Evolutionary conservation across 1,140 invertebrate species (phyloP), one percentile per base, ranked within the genome.

Genomic region (Eciton burchellii): DNA sequence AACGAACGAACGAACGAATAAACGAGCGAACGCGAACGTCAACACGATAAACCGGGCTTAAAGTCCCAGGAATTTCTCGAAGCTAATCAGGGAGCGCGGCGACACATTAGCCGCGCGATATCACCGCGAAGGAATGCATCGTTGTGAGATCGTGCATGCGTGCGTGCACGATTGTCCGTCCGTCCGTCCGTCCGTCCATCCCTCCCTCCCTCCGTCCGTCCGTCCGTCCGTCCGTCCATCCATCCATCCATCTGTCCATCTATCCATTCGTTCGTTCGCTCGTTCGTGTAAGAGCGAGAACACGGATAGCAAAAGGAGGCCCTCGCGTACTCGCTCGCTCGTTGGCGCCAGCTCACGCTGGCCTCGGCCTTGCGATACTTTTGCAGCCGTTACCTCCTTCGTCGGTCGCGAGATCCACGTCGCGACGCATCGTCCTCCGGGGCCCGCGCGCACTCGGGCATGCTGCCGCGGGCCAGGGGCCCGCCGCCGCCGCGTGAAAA

Each of bases 1-100:
- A n/a, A n/a, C n/a, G n/a, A n/a, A n/a, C n/a, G n/a, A n/a, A n/a
- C n/a, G n/a, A n/a, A n/a, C n/a, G n/a, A n/a, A n/a, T n/a, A n/a
- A 47, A 26, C 11, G 65, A 21, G 71, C 43, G 41, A 88, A 81
- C 70, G 76, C 62, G 66, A 88, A 88, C 87, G 84, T 88, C 87
- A 88, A 84, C 87, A 85, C n/a, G 83, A 83, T 84, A 88, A 88
- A 88, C 85, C 59, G 66, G 47, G 81, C 85, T 79, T 35, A 21
- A 66, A 56, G 47, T 73, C 26, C 24, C 57, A 26, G 56, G 73
- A 63, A 63, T 66, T 63, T 76, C 73, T 54, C 8, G 16, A 43
- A 5, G 56, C 54, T 65, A 66, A 77, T 41, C 74, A 16, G 21
- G 35, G 45, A 16, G 19, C 14, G 43, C 35, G 41, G 43, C 35